Evolutionary conservation across 2,888 invertebrate genomes (phyloP).

Genomic region (Philhelius pedissequus): DNA sequence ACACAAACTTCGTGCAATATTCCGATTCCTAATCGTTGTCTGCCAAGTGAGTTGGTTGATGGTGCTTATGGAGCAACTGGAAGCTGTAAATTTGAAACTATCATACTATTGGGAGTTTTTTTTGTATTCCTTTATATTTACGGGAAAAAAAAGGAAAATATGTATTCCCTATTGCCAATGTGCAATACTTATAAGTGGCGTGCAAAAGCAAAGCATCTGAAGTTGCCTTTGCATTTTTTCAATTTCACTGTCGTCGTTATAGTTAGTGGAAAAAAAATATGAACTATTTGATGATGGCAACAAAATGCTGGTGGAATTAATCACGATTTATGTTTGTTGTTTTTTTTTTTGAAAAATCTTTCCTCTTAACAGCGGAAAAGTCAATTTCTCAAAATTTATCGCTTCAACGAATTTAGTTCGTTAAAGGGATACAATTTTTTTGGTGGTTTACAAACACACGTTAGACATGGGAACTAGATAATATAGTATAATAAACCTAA

Average conservation of each 20-base stretch:
- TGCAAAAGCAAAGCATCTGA: conserved; percentile 39
- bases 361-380: conserved; percentile 40
- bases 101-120: conserved; percentile 9
- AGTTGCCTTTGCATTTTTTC: neutral
- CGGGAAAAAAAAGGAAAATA: neutral
- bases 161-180: conserved; percentile 9
- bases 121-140: neutral
- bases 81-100: conserved; percentile 33
- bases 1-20: conserved; percentile 57
- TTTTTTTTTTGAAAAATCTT: conserved; percentile 31
- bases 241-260: neutral
- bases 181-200: conserved; percentile 42
- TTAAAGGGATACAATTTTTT: conserved; percentile 2
- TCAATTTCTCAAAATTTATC: conserved; percentile 65
- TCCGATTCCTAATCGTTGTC: conserved; percentile 48
- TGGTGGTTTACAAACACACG: conserved; percentile 15
- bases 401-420: conserved; percentile 39
- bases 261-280: neutral
- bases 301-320: conserved; percentile 50
- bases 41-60: neutral
- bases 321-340: conserved; percentile 41
- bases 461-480: conserved; percentile 45
- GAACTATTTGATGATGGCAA: neutral
- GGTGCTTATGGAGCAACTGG: neutral
- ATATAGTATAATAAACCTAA: no score